Evolutionary conservation across 2,797 vertebrate genomes (phyloP), one percentile per base, ranked within the genome.

Genomic region (Nannoperca australis): DNA sequence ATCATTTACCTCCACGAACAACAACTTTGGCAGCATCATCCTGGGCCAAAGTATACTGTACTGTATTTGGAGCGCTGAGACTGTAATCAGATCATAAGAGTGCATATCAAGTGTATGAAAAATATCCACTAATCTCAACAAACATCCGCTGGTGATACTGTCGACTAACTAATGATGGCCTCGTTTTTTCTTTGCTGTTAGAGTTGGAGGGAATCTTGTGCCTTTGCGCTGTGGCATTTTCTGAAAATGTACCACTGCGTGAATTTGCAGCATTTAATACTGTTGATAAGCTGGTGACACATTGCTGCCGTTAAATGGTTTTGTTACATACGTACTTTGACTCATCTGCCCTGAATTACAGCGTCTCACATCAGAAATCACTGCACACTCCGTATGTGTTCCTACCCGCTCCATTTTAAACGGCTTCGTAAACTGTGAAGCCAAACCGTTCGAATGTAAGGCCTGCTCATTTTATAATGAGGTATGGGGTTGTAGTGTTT

Each of bases 271-370:
- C 61, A 3, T 78, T 69, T 68, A 30, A 55, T 55, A 44, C 47
- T 44, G 45, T 72, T 78, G 59, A 81, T 86, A 60, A 82, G 78
- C 62, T 79, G 56, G 44, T 73, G 82, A 88, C 76, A 83, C 83
- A 66, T 66, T 78, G 69, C 74, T 75, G 79, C 45, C 71, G 62
- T 86, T 88, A 74, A 86, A 84, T 73, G 50, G 42, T 53, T 81
- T 85, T 76, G 63, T 87, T 86, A 54, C 82, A 66, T 49, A 84
- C 79, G 56, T 68, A 81, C 59, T 76, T 76, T 51, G 71, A 81
- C 79, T 91, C 85, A 88, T 90, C 85, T 88, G 86, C 83, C 85
- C 73, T 77, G 56, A 79, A 78, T 88, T 81, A 88, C 11, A 63
- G 56, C n/a, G 54, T 63, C 62, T 68, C 58, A 45, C 82, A 83